phyloP scores from a whole-genome alignment of 2,797 vertebrate species.

The Ambastaia sidthimunki region DNA sequence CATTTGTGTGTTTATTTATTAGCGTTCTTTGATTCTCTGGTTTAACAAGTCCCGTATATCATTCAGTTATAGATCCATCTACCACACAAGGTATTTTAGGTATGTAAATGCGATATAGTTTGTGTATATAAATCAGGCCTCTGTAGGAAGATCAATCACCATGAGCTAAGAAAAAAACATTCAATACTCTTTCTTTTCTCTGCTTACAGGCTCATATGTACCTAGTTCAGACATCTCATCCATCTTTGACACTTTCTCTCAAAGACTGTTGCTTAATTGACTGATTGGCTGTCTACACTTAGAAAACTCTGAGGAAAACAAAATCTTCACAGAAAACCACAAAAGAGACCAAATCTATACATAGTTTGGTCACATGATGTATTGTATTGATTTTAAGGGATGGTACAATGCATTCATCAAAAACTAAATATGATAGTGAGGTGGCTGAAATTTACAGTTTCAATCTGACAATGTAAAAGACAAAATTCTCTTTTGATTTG shows the following conservation, averaged over 20 bases:
- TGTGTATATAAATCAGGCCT: slow-evolving; percentile 36
- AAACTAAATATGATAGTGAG: background rate
- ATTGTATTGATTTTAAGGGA: slow-evolving; percentile 6
- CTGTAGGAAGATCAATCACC: slow-evolving; percentile 36
- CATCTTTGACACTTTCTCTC: slow-evolving; percentile 57
- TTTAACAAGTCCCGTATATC: slow-evolving; percentile 4
- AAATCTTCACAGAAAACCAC: slow-evolving; percentile 26
- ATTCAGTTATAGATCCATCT: slow-evolving; percentile 35
- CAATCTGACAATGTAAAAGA: background rate
- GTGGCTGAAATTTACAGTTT: background rate
- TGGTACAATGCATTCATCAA: slow-evolving; percentile 12
- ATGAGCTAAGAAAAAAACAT: slow-evolving; percentile 30
- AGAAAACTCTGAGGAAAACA: slow-evolving; percentile 24
- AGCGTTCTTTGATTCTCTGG: slow-evolving; percentile 31
- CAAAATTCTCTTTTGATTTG: background rate
- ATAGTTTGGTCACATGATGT: slow-evolving; percentile 8
- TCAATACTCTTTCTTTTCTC: slow-evolving; percentile 22
- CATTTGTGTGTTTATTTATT: slow-evolving; percentile 35
- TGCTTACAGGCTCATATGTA: slow-evolving; percentile 35
- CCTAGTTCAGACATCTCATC: slow-evolving; percentile 45
- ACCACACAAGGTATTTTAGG: slow-evolving; percentile 11
- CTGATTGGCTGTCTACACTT: slow-evolving; percentile 54
- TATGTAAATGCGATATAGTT: slow-evolving; percentile 9
- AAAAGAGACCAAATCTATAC: slow-evolving; percentile 15
- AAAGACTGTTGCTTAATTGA: slow-evolving; percentile 55